Percentiles rank a stretch among this genome's conserved stretches.
These are phyloP conservation scores for Aurelia sp. DNA, from an alignment of 30 jellyfish, hydroid and myxozoan genomes.

Conservation along the genomic window DNA sequence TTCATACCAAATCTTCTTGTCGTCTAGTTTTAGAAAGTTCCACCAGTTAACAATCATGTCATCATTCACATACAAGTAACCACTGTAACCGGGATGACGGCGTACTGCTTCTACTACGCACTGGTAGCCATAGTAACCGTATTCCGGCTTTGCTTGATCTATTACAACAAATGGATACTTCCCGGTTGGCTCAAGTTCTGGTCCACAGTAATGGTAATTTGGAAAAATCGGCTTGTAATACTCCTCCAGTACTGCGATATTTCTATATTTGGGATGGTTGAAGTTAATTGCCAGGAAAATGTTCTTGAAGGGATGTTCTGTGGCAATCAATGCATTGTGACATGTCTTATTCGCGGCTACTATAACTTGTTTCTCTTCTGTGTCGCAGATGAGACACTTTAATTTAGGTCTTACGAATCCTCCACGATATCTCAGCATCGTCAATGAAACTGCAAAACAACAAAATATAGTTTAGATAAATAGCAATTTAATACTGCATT, in stretches of 20 bases:
- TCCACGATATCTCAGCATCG: too few species aligned
- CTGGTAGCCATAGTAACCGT: slow-evolving; percentile 54
- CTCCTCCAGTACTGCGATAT: not conserved
- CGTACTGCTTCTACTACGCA: slow-evolving; percentile 63
- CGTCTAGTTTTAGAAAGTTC: slow-evolving; percentile 41
- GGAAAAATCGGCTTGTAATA: slow-evolving; percentile 38
- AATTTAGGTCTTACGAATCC: too few species aligned
- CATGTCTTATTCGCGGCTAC: too few species aligned
- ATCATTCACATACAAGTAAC: slow-evolving; percentile 63
- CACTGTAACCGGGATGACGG: slow-evolving; percentile 56
- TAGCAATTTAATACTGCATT: too few species aligned
- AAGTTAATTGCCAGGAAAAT: slow-evolving; percentile 44
- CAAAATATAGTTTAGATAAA: too few species aligned
- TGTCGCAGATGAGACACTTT: too few species aligned
- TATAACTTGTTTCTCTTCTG: too few species aligned
- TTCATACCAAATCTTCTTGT: slow-evolving; percentile 23
- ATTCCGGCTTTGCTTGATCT: slow-evolving; percentile 7
- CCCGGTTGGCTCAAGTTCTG: slow-evolving; percentile 10
- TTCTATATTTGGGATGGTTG: slow-evolving; percentile 40
- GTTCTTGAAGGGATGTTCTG: slow-evolving; percentile 1
- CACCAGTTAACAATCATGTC: slow-evolving; percentile 79
- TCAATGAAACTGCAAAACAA: too few species aligned
- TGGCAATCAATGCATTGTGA: too few species aligned
- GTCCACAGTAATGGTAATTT: slow-evolving; percentile 49
- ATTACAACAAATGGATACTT: not conserved